These are phyloP conservation scores for Microcebus griseorufus DNA, from an alignment of 2,113 vertebrate genomes.

Conservation along the genomic window DNA sequence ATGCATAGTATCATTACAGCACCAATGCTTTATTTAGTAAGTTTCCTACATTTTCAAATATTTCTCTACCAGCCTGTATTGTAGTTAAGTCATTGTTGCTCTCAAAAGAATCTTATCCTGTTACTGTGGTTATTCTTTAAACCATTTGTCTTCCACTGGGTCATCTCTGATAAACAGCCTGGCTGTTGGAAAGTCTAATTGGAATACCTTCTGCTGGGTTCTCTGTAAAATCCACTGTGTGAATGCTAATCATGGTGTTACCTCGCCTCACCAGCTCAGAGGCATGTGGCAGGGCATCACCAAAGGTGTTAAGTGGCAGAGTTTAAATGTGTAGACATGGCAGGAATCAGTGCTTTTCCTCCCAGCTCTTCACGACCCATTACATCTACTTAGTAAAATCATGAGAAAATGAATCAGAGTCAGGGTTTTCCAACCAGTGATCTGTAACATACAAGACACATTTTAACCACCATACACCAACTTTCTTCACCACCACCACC, in stretches of 20 bases:
- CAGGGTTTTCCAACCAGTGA: not conserved
- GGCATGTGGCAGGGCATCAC: not conserved
- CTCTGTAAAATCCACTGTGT: not conserved
- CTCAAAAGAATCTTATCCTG: not conserved
- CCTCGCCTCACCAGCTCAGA: not conserved
- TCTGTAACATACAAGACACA: not conserved
- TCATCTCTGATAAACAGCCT: not conserved
- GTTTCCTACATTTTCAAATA: not conserved
- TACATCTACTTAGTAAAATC: not conserved
- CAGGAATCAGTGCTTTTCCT: not conserved
- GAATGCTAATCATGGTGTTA: not conserved
- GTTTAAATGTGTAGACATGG: not conserved
- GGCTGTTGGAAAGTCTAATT: not conserved
- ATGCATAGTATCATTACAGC: not conserved
- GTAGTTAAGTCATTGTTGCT: not conserved
- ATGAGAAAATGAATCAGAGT: not conserved
- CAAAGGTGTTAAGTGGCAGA: not conserved
- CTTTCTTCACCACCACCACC: not conserved
- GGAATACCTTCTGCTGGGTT: not conserved
- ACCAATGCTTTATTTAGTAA: not conserved
- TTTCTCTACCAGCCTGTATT: not conserved
- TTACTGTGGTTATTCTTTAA: conserved; percentile 19
- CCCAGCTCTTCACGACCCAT: not conserved
- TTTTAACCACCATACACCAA: not conserved
- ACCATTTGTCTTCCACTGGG: not conserved